phyloP scores from a whole-genome alignment of 1,140 invertebrate genomes.

The Globodera rostochiensis region DNA sequence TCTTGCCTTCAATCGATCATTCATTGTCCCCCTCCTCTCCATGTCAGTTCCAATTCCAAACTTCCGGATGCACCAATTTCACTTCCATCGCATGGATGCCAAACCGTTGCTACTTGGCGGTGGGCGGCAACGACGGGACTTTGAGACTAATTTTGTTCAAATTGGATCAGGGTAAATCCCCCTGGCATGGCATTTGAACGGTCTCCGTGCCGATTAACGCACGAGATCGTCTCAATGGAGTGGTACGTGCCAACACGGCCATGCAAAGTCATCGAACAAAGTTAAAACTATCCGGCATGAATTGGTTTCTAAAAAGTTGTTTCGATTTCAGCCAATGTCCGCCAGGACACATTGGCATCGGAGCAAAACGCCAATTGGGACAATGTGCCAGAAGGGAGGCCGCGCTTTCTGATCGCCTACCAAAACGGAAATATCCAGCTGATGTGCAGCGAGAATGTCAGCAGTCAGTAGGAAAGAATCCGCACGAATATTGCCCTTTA shows the following conservation, averaged over 20 bases:
- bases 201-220: conserved; percentile 3
- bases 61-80: conserved; percentile 20
- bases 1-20: background rate
- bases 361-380: conserved; percentile 68
- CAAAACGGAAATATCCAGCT: conserved; percentile 82
- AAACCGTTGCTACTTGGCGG: conserved; percentile 87
- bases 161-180: conserved; percentile 53
- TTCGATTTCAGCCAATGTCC: background rate
- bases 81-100: conserved; percentile 83
- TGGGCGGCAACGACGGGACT: conserved; percentile 90
- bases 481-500: too few relatives aligned
- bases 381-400: conserved; percentile 73
- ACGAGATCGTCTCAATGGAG: conserved; percentile 57
- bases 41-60: conserved; percentile 34
- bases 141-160: conserved; percentile 88
- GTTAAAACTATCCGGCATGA: background rate
- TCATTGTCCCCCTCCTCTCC: background rate
- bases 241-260: conserved; percentile 52
- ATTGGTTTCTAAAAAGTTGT: background rate
- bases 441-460: conserved; percentile 85
- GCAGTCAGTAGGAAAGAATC: conserved; percentile 70
- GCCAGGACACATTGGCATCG: background rate
- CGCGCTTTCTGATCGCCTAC: conserved; percentile 82
- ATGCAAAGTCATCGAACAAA: conserved; percentile 35
- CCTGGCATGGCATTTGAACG: too few relatives aligned